Base-by-base conservation (phyloP, 1,140 invertebrate genomes). In the Zeugodacus cucurbitae region DNA sequence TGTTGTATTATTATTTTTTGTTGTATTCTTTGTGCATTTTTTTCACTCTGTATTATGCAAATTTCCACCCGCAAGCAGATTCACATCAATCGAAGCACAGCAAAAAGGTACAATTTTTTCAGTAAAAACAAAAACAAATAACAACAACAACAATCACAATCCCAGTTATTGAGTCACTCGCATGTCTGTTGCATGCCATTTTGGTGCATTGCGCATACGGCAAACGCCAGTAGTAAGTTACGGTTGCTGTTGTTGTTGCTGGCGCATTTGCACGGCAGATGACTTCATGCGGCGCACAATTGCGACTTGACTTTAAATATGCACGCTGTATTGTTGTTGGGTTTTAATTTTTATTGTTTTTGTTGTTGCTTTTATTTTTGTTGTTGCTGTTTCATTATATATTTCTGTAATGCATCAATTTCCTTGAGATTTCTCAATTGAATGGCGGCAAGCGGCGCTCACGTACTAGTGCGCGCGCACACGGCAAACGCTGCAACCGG, bases 211-310 rank as follows among this genome's bases (percentile, higher is more conserved):
- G 14, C 44, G 74, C 48, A 54, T 11, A 17, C 1, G 48, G 17
- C 48, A 54, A 54, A 54, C 48, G 48, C 48, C 14, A 20, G 48
- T 54, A 54, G 48, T 54, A 54, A 74, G 64, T 41, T 44, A 59
- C 82, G 29, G 10, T 86, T 67, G 59, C 62, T 37, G 34, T 62
- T 67, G 44, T 48, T 44, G 54, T 64, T 58, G 26, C 57, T 88
- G 48, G 88, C 58, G n/a, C 62, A 64, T 67, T 88, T 88, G 85
- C 62, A 86, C 88, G 88, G 88, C 82, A 88, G 88, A 88, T 86
- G 88, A 88, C 88, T 88, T 88, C 78, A 88, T 88, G 64, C 58
- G 37, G 32, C 48, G 32, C 14, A 10, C 48, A 54, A 54, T 54
- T 54, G 48, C 48, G 48, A 54, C 14, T 54, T 54, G 48, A 54